phyloP scores from a whole-genome alignment of 2,888 invertebrate genomes.

The Luperina nickerlii region DNA sequence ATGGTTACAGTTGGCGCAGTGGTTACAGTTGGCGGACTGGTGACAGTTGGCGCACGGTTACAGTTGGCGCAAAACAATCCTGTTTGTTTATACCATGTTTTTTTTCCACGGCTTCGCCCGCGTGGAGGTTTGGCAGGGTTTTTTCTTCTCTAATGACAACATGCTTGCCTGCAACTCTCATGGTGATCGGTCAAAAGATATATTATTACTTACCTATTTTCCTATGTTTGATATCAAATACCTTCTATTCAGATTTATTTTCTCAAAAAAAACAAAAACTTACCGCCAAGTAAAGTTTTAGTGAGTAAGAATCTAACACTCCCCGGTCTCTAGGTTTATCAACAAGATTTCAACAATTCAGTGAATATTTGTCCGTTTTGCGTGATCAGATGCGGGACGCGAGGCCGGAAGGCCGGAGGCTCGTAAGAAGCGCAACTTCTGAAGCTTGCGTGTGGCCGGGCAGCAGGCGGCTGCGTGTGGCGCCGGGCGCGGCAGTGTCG shows the following conservation, averaged over 20 bases:
- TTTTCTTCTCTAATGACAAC: not conserved
- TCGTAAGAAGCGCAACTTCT: constrained; percentile 21
- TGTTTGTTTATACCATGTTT: too few species aligned
- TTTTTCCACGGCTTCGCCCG: not conserved
- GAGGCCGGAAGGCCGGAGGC: not conserved
- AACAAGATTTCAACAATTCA: not conserved
- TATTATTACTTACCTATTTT: not conserved
- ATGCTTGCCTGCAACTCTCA: not conserved
- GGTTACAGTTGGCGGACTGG: too few species aligned
- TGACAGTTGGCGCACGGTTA: too few species aligned
- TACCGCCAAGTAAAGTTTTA: not conserved
- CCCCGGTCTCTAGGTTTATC: not conserved
- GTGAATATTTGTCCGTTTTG: not conserved
- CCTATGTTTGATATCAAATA: not conserved
- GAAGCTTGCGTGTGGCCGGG: constrained; percentile 12
- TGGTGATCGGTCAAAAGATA: not conserved
- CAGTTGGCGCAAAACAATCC: too few species aligned
- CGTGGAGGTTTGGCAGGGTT: not conserved
- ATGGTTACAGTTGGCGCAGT: too few species aligned
- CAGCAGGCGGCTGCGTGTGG: constrained; percentile 51
- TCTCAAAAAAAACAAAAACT: not conserved
- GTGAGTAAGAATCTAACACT: not conserved
- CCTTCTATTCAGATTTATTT: not conserved
- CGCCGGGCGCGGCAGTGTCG: constrained; percentile 72
- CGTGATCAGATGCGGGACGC: not conserved